A percentile compares a stretch with the other conserved stretches of the same genome.
Evolutionary conservation across 1,140 invertebrate genomes (phyloP).

Genomic region (Luehdorfia chinensis): DNA sequence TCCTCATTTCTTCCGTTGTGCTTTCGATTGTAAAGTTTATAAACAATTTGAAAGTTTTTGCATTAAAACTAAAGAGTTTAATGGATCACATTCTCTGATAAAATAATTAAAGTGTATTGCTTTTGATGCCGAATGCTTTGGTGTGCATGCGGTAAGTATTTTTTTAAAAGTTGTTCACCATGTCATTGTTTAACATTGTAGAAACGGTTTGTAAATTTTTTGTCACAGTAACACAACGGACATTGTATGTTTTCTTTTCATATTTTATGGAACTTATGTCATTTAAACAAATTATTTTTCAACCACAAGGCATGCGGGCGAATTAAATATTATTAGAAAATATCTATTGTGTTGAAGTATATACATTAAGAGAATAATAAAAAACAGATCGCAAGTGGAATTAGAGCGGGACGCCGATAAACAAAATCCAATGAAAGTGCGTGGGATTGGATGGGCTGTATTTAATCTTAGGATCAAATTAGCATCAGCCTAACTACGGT

Average conservation of each 20-base stretch:
- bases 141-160: slow-evolving; percentile 12
- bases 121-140: slow-evolving; percentile 4
- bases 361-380: neutral
- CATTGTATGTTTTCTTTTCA: slow-evolving; percentile 13
- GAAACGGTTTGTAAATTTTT: slow-evolving; percentile 7
- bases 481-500: too few species aligned
- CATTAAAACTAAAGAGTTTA: slow-evolving; percentile 14
- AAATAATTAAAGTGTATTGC: slow-evolving; percentile 10
- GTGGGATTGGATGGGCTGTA: too few species aligned
- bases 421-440: slow-evolving; percentile 1
- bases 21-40: slow-evolving; percentile 14
- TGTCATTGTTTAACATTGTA: slow-evolving; percentile 3
- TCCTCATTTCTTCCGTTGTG: neutral
- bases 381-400: too few species aligned
- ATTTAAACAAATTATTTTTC: slow-evolving; percentile 12
- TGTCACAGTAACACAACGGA: slow-evolving; percentile 3
- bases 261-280: slow-evolving; percentile 6
- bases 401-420: neutral
- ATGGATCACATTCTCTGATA: slow-evolving; percentile 1
- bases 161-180: slow-evolving; percentile 5
- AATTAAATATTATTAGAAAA: slow-evolving; percentile 16
- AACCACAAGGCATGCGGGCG: slow-evolving; percentile 13
- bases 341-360: slow-evolving; percentile 6
- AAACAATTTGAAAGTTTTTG: slow-evolving; percentile 18
- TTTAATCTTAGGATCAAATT: too few species aligned